phyloP scores from a whole-genome alignment of 2,888 invertebrate species.

The Pristionchus mayeri region DNA sequence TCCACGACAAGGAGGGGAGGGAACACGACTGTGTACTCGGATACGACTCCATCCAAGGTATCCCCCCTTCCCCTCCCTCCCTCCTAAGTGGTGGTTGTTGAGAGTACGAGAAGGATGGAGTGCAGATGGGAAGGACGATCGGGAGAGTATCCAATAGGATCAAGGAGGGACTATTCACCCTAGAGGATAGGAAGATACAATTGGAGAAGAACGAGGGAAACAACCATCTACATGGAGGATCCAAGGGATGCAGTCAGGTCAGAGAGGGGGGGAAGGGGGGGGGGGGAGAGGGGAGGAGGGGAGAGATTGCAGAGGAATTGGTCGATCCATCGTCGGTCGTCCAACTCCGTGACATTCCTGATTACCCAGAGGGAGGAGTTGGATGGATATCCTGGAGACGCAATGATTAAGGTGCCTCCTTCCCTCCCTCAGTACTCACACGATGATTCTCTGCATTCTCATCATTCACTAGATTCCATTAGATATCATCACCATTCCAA shows the following conservation, averaged over 20 bases:
- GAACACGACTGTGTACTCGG: conserved; percentile 52
- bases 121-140: conserved; percentile 64
- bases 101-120: conserved; percentile 60
- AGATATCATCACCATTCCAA: not conserved
- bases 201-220: conserved; percentile 53
- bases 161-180: conserved; percentile 55
- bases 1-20: conserved; percentile 51
- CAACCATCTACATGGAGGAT: conserved; percentile 63
- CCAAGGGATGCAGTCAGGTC: conserved; percentile 57
- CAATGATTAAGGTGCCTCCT: conserved; percentile 55
- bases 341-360: conserved; percentile 58
- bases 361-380: conserved; percentile 48
- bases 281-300: not conserved
- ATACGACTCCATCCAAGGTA: conserved; percentile 53
- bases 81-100: not conserved
- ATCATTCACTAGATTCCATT: too few species aligned
- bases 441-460: too few species aligned
- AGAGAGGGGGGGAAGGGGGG: not conserved
- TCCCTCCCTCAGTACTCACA: too few species aligned
- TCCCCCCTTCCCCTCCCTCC: not conserved
- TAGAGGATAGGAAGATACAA: conserved; percentile 11
- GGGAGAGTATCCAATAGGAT: conserved; percentile 67
- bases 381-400: conserved; percentile 65
- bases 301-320: conserved; percentile 58
- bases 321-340: conserved; percentile 58